phyloP scores from a whole-genome alignment of 2,797 vertebrate genomes.

The Lepidocolaptes lacrymiger region DNA sequence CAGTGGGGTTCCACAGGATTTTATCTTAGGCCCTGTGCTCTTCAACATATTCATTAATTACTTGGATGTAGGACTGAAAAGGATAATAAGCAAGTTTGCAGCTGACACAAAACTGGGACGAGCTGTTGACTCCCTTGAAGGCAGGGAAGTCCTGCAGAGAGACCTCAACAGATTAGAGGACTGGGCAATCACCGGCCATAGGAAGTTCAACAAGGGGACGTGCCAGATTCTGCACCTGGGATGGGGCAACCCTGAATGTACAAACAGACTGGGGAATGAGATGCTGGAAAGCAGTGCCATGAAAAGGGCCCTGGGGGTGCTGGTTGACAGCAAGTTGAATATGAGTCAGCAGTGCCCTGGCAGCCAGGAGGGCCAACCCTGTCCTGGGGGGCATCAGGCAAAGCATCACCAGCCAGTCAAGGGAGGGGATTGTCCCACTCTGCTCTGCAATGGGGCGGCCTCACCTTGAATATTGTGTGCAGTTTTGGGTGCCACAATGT shows the following conservation, averaged over 20 bases:
- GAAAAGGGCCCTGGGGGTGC: neutral
- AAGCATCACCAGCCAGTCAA: neutral
- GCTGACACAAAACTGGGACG: neutral
- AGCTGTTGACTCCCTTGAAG: neutral
- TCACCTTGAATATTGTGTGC: neutral
- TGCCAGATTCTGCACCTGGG: neutral
- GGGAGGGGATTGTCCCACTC: neutral
- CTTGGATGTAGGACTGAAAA: neutral
- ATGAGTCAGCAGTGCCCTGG: neutral
- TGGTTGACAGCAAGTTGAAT: neutral
- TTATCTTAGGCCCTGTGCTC: neutral
- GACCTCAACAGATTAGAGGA: neutral
- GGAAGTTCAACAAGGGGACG: neutral
- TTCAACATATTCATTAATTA: neutral
- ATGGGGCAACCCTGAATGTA: neutral
- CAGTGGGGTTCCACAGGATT: neutral
- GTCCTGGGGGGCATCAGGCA: neutral
- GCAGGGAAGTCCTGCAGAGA: neutral
- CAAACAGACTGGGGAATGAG: neutral
- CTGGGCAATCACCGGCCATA: neutral
- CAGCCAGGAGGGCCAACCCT: neutral
- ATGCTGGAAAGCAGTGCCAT: neutral
- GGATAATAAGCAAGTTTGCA: neutral
- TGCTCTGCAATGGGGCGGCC: neutral
- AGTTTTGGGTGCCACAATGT: neutral